Conservation (phyloP, 2,113 vertebrate species). For the Vulpes vulpes region DNA sequence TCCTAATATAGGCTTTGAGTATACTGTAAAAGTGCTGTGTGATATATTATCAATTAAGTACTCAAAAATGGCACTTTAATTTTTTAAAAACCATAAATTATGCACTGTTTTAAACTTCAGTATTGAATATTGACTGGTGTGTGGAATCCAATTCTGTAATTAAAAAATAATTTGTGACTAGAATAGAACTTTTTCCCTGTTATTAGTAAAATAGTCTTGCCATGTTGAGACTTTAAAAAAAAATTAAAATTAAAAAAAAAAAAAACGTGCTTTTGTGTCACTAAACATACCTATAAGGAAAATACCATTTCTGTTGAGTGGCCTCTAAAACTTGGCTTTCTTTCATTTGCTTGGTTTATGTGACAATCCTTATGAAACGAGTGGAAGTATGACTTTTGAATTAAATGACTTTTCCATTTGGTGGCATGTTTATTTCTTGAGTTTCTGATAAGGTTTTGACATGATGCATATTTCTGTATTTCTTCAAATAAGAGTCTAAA, state of each 20-base stretch:
- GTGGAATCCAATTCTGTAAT: conserved; percentile 73
- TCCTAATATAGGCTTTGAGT: conserved; percentile 76
- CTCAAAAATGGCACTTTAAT: conserved; percentile 83
- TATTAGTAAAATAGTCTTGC: conserved; percentile 67
- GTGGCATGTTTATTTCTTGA: conserved; percentile 70
- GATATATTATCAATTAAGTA: conserved; percentile 77
- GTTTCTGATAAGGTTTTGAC: conserved; percentile 54
- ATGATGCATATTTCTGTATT: neutral
- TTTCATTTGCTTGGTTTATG: conserved; percentile 59
- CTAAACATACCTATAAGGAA: conserved; percentile 55
- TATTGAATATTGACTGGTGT: conserved; percentile 80
- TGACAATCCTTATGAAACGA: conserved; percentile 73
- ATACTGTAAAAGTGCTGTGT: conserved; percentile 80
- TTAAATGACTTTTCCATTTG: conserved; percentile 83
- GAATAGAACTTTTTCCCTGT: conserved; percentile 66
- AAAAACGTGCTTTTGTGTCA: conserved; percentile 54
- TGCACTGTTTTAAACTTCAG: conserved; percentile 80
- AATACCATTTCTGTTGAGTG: conserved; percentile 49
- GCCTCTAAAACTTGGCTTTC: conserved; percentile 69
- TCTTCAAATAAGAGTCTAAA: conserved; percentile 29
- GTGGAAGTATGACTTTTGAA: conserved; percentile 80
- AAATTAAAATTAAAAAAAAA: no score
- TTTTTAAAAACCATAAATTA: conserved; percentile 72
- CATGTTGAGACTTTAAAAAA: conserved; percentile 50
- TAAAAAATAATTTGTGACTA: conserved; percentile 73